Evolutionary conservation across 2,113 vertebrate genomes (phyloP).

Genomic region (Myotis lucifugus): DNA sequence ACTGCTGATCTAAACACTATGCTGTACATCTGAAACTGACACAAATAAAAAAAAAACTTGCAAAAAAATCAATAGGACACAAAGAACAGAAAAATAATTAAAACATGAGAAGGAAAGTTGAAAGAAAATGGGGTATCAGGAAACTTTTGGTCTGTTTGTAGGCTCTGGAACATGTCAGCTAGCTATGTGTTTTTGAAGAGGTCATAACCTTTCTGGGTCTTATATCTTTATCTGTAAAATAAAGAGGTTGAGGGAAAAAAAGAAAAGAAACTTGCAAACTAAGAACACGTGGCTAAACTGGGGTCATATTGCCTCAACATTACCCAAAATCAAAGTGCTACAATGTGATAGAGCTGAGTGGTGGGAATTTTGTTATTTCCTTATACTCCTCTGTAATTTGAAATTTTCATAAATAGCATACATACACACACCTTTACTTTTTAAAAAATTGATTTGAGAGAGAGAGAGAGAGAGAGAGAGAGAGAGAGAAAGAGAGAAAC

Average conservation of each 20-base stretch:
- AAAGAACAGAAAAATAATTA: slow-evolving; percentile 24
- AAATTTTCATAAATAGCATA: background rate
- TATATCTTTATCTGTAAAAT: slow-evolving; percentile 13
- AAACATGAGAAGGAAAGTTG: slow-evolving; percentile 29
- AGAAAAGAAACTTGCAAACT: background rate
- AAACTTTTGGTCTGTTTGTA: background rate
- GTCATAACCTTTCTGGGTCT: background rate
- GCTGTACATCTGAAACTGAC: background rate
- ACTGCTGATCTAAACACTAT: background rate
- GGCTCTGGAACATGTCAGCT: background rate
- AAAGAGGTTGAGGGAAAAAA: background rate
- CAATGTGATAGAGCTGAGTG: background rate
- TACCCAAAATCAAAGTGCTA: background rate
- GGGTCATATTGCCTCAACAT: background rate
- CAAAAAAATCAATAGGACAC: slow-evolving; percentile 9
- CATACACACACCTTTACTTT: background rate
- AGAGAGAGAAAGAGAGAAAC: background rate
- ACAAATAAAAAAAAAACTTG: background rate
- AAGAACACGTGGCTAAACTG: background rate
- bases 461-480: background rate
- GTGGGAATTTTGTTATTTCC: background rate
- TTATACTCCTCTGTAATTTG: background rate
- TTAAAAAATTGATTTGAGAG: background rate
- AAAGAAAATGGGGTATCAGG: slow-evolving; percentile 1
- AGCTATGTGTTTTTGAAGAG: background rate